Base-by-base conservation (phyloP, 1,140 invertebrate genomes). In the Hycleus phaleratus region DNA sequence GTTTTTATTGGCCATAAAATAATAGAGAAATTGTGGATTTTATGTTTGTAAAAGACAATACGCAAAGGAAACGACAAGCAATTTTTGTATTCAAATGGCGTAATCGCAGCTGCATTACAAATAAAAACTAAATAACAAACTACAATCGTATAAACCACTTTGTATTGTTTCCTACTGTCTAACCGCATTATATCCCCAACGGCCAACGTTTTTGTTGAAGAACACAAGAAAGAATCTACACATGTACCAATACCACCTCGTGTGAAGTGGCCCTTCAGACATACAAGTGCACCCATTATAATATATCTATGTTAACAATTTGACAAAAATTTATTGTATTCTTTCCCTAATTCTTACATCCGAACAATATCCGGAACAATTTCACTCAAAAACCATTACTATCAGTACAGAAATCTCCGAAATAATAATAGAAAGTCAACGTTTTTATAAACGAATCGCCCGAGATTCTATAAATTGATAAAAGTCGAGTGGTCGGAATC, bases 281-380 rank as follows among this genome's bases (percentile, higher is more conserved):
- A 49, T 52, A 52, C 32, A 32, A 32, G 32, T 60, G 61, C 60
- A 52, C 58, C 58, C 53, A 55, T 63, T 63, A 63, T 52, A 60
- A 63, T 57, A 63, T 63, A 58, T 63, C 32, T 32, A 52, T 63
- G 60, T 63, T 56, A 63, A 63, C 55, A 63, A 60, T 63, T 58
- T 60, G 61, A 63, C 61, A 63, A 32, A 32, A 32, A 63, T 60
- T 63, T 63, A 63, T 63, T 60, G 49, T 63, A 57, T 63, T 63
- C 60, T 48, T 32, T 32, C 32, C 32, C 32, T 7, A 32, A 7
- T 32, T 32, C 32, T 32, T 32, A 7, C 4, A 32, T 32, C 7
- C 4, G 32, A 32, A 32, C 32, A 32, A 32, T 32, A 32, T 32
- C 51, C 58, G 61, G 49, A 63, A 63, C 61, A 48, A 44, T 12